A percentile compares a stretch with the other conserved stretches of the same genome.
phyloP scores from a whole-genome alignment of 2,113 vertebrate genomes.

The Fulica atra region DNA sequence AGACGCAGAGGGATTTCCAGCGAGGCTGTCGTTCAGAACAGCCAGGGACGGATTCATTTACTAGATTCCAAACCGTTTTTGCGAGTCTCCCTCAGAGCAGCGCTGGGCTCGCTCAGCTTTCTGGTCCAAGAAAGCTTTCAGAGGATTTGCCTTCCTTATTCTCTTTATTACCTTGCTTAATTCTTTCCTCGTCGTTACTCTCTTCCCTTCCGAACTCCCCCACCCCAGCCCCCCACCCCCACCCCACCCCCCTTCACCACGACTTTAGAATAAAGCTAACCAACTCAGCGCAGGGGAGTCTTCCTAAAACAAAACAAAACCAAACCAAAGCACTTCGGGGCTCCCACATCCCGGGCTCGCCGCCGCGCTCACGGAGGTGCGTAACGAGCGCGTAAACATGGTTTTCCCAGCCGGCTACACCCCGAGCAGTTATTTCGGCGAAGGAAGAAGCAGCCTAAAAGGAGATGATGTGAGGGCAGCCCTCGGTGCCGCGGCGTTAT shows the following conservation, averaged over 20 bases:
- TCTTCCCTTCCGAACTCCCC: neutral
- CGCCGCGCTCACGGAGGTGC: neutral
- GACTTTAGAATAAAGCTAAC: conserved; percentile 60
- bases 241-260: neutral
- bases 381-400: neutral
- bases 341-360: neutral
- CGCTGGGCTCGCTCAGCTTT: neutral
- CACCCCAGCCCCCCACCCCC: neutral
- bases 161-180: conserved; percentile 58
- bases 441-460: neutral
- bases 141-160: neutral
- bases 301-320: conserved; percentile 5
- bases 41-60: neutral
- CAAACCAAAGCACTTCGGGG: neutral
- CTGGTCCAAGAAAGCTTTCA: conserved; percentile 52
- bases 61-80: neutral
- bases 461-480: neutral
- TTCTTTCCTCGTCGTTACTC: conserved; percentile 5
- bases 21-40: neutral
- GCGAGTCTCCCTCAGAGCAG: neutral
- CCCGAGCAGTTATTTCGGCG: neutral
- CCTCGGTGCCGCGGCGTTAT: neutral
- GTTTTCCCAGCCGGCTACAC: neutral
- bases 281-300: neutral
- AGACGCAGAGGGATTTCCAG: neutral